Evolutionary conservation across 2,888 invertebrate genomes (phyloP), one percentile per base, ranked within the genome.

Genomic region (Cerastoderma edule): DNA sequence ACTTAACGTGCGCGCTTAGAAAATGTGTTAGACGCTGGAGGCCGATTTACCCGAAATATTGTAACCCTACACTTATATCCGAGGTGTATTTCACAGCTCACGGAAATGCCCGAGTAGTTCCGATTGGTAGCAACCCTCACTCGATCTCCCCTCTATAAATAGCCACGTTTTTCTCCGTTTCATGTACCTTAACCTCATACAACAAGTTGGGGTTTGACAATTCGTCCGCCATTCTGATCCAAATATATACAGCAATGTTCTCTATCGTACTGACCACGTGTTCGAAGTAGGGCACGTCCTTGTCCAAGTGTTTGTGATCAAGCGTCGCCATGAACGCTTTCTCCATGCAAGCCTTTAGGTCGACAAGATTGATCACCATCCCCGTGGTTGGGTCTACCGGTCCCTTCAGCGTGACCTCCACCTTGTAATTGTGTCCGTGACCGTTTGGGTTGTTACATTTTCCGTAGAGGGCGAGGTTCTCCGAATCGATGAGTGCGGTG

Each of bases 391-490:
- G 75, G 50, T 81, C 69, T 4, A 78, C 75, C 0, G 78, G 81
- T 19, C 81, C 81, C 19, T 69, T 67, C 35, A 83, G 35, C 16
- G 60, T 83, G 19, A 81, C 71, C 32, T 79, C 94, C 97, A 98
- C 96, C 91, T 95, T 96, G 93, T 99, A 99, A 92, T 99, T 99
- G 91, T 99, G 99, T 2, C 99, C 99, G 94, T 99, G 99, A 0
- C 99, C 99, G 94, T 98, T 96, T 28, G 95, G 95, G 93, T 99
- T 97, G 92, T 99, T 99, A 92, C 99, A 99, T 94, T 99, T 99
- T 68, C 98, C 98, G 94, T 95, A 99, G 24, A 96, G 93, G 86
- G 95, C 94, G 89, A 94, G 93, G 93, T 99, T 99, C 90, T 97
- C 96, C 89, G 96, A 96, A 83, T 96, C 96, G 81, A 94, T 95